Evolutionary conservation across 2,113 vertebrate species (phyloP).

Genomic region (Pholis gunnellus): DNA sequence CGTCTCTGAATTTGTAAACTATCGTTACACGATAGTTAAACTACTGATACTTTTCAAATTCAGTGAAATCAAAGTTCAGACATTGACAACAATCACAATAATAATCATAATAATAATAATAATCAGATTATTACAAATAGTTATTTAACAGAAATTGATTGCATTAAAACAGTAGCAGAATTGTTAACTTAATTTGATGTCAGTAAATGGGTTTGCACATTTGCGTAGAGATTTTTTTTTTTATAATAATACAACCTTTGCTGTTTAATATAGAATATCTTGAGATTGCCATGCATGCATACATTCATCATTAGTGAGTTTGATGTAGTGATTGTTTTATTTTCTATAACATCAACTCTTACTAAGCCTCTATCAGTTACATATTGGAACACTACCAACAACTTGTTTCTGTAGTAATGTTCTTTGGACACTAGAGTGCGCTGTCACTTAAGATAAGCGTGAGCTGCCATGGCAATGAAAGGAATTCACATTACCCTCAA

Average conservation of each 20-base stretch:
- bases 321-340: not conserved
- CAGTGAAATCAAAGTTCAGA: not conserved
- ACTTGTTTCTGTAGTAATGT: constrained; percentile 36
- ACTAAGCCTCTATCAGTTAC: not conserved
- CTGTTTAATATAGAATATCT: not conserved
- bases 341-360: not conserved
- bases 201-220: not conserved
- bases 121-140: not conserved
- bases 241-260: not conserved
- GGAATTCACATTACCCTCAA: not conserved
- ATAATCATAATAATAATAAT: not conserved
- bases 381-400: not conserved
- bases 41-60: not conserved
- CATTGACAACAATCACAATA: not conserved
- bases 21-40: not conserved
- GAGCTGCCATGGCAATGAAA: not conserved
- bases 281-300: not conserved
- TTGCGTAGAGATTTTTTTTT: not conserved
- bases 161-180: not conserved
- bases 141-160: not conserved
- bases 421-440: constrained; percentile 55
- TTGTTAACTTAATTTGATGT: no score
- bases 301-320: not conserved
- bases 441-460: constrained; percentile 14
- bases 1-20: not conserved